Evolutionary conservation across 2,797 vertebrate genomes (phyloP).

Genomic region (Euphonia xanthogaster): DNA sequence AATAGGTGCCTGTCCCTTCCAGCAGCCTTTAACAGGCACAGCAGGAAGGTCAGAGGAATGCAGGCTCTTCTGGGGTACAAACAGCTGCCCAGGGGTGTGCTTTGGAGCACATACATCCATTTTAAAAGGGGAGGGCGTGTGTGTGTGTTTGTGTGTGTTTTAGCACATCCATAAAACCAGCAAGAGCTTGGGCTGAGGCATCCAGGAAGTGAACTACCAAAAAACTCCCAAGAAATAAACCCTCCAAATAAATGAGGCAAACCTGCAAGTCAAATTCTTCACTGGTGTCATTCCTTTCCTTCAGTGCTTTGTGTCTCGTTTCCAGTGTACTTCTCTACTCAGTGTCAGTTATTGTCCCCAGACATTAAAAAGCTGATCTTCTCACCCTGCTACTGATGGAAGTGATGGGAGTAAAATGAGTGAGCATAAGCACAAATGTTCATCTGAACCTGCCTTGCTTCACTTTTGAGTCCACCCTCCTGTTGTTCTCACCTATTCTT

Average conservation of each 20-base stretch:
- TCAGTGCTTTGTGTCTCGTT: not conserved
- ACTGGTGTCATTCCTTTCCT: not conserved
- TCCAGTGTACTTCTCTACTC: not conserved
- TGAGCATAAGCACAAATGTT: not conserved
- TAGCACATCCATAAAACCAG: not conserved
- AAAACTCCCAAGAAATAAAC: not conserved
- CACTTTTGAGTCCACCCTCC: not conserved
- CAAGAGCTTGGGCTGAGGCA: not conserved
- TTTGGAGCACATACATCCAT: not conserved
- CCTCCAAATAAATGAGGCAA: not conserved
- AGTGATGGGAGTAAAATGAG: not conserved
- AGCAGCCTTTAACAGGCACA: not conserved
- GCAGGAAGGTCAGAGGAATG: not conserved
- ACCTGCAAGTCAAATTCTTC: not conserved
- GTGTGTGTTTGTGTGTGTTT: not conserved
- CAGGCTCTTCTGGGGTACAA: not conserved
- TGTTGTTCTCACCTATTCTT: not conserved
- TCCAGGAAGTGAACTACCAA: not conserved
- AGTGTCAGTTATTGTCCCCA: not conserved
- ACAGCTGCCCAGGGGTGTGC: not conserved
- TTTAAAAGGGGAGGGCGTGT: not conserved
- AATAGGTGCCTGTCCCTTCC: not conserved
- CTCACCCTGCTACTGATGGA: not conserved
- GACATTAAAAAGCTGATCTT: not conserved
- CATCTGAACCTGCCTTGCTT: constrained; percentile 5